phyloP scores from a whole-genome alignment of 2,888 invertebrate genomes.

The Lasioglossum leucozonium region DNA sequence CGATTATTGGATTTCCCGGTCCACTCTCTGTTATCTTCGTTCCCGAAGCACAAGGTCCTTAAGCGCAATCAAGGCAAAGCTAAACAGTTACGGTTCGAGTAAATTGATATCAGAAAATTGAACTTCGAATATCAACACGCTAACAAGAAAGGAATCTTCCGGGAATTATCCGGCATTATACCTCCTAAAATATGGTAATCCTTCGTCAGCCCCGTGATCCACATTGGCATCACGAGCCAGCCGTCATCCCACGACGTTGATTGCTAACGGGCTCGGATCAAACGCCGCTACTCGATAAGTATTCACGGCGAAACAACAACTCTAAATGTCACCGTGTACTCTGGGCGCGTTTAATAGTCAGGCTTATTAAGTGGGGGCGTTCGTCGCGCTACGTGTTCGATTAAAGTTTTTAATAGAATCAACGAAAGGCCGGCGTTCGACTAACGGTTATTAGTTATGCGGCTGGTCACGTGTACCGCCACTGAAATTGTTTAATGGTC shows the following conservation, averaged over 20 bases:
- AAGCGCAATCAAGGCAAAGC: too few species aligned
- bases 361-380: neutral
- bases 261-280: neutral
- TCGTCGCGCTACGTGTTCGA: neutral
- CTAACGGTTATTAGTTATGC: constrained; percentile 22
- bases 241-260: neutral
- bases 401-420: constrained; percentile 50
- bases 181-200: neutral
- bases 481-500: constrained; percentile 39
- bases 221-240: neutral
- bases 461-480: constrained; percentile 5
- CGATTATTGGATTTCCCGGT: neutral
- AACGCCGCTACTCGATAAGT: neutral
- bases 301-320: constrained; percentile 6
- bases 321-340: constrained; percentile 19
- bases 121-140: neutral
- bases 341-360: neutral
- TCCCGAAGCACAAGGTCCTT: too few species aligned
- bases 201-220: neutral
- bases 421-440: constrained; percentile 10
- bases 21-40: neutral
- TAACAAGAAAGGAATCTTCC: neutral
- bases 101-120: too few species aligned
- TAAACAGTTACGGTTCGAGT: too few species aligned
- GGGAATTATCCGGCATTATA: neutral